Evolutionary conservation across 2,797 vertebrate genomes (phyloP).

Genomic region (Podarcis siculus): DNA sequence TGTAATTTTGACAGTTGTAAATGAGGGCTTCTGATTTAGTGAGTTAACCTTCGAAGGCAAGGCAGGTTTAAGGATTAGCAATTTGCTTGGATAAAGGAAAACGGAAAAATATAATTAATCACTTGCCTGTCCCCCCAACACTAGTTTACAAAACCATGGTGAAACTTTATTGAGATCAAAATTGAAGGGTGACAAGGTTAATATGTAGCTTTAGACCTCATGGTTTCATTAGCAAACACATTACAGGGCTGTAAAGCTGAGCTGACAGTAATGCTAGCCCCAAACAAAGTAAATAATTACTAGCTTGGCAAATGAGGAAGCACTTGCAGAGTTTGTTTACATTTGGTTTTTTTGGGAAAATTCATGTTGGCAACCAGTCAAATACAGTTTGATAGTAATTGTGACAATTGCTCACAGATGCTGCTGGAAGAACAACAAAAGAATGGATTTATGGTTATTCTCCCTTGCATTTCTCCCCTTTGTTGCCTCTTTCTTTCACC

Average conservation of each 20-base stretch:
- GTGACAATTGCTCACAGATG: slow-evolving; percentile 89
- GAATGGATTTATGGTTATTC: slow-evolving; percentile 79
- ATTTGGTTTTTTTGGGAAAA: slow-evolving; percentile 81
- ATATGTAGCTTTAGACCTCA: slow-evolving; percentile 83
- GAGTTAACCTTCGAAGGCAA: slow-evolving; percentile 77
- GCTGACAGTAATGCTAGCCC: slow-evolving; percentile 82
- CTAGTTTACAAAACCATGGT: slow-evolving; percentile 82
- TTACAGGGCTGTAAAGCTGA: slow-evolving; percentile 81
- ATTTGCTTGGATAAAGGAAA: slow-evolving; percentile 79
- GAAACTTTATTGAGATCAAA: slow-evolving; percentile 83
- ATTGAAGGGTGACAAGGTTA: slow-evolving; percentile 84
- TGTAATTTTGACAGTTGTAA: slow-evolving; percentile 57
- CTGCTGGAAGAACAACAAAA: slow-evolving; percentile 85
- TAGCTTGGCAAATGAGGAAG: slow-evolving; percentile 82
- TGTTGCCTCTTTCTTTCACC: slow-evolving; percentile 74
- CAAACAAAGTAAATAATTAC: slow-evolving; percentile 86
- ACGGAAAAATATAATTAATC: slow-evolving; percentile 82
- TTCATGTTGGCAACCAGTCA: slow-evolving; percentile 83
- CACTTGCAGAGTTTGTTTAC: slow-evolving; percentile 87
- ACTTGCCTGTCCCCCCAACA: slow-evolving; percentile 78
- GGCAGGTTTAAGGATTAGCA: slow-evolving; percentile 80
- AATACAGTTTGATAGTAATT: slow-evolving; percentile 85
- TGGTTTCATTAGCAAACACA: slow-evolving; percentile 83
- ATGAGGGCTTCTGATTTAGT: slow-evolving; percentile 64
- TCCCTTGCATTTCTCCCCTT: slow-evolving; percentile 77